Base-by-base conservation (phyloP, 2,888 invertebrate species). In the Ellobium chinense region DNA sequence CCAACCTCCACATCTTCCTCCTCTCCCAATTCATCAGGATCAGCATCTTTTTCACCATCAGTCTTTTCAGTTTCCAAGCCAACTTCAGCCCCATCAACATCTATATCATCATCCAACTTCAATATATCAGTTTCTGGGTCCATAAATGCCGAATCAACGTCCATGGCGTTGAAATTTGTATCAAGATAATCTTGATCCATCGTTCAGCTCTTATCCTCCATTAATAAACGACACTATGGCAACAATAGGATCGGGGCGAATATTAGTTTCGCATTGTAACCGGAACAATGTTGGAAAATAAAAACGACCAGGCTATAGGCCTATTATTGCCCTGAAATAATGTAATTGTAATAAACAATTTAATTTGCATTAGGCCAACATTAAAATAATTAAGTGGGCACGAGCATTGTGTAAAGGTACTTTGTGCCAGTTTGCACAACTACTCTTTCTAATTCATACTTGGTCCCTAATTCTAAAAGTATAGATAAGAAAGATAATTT, bases 121-220 rank as follows among this genome's bases (percentile, higher is more conserved):
- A 91, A 81, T 78, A 90, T 88, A 80, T 91, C 89, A 62, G 89
- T 87, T 62, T 88, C 87, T 56, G 85, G 83, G 56, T 88, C 88
- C 1, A 87, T 76, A 34, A 86, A 73, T 62, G 87, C 87, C 36
- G 84, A 85, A 76, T 88, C 88, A 3, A 86, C 86, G 75, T 86
- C 86, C 34, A 85, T 80, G 37, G 85, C 84, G 24, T 85, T 86
- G 78, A 85, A 87, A 39, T 86, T 85, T 5, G 84, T 87, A 21
- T 88, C 87, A 18, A 65, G 34, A 29, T 46, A 62, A 3, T 62
- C 37, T 21, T 68, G 75, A 18, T 66, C 77, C 27, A 36, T 70
- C 5, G 14, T 62, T 24, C 72, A 27, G 18, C 39, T 54, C 77
- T 2, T 36, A 24, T 14, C 60, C 58, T 39, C 78, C 58, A 46